Percentiles rank a stretch among this genome's conserved stretches.
Conservation (phyloP, 2,797 vertebrate genomes). For the Propithecus perrieri region DNA sequence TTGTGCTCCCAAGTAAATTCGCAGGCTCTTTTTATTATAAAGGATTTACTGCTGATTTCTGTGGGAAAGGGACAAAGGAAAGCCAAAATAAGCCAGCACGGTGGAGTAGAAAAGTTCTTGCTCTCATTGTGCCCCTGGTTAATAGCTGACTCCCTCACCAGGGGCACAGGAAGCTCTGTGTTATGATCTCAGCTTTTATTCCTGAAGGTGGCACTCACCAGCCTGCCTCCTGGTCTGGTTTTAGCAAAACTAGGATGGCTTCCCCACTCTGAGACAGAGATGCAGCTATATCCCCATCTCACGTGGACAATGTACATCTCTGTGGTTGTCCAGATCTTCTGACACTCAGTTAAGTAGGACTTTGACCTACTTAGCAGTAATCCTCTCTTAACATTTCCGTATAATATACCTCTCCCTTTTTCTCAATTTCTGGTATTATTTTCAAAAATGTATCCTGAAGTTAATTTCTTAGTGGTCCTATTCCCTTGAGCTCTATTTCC, state of each 20-base stretch:
- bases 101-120: not conserved
- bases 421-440: not conserved
- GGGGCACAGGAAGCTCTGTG: not conserved
- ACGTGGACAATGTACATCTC: not conserved
- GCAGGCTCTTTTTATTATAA: not conserved
- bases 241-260: not conserved
- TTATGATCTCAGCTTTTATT: not conserved
- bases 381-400: not conserved
- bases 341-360: not conserved
- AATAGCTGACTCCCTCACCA: not conserved
- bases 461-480: not conserved
- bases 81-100: not conserved
- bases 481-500: not conserved
- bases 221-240: not conserved
- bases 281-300: not conserved
- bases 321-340: not conserved
- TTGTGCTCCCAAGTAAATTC: not conserved
- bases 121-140: not conserved
- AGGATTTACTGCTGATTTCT: not conserved
- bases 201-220: not conserved
- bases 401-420: not conserved
- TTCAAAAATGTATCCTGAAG: not conserved
- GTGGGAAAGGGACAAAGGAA: not conserved
- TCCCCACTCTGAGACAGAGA: not conserved
- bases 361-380: not conserved